Base-by-base conservation (phyloP, 2,888 invertebrate species). In the Andrena minutula region DNA sequence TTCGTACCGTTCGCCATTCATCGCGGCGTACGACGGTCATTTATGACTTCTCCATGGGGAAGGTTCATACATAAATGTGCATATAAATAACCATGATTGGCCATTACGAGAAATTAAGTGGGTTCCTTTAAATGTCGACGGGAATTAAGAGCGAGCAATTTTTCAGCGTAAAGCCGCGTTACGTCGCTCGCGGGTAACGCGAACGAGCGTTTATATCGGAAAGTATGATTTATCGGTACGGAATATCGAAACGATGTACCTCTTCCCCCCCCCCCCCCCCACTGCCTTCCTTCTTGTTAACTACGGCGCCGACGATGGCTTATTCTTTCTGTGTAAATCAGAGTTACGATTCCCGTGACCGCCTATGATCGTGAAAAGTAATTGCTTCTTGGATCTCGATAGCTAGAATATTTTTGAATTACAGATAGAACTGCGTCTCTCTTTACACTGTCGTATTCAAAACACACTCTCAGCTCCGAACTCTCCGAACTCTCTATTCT, bases 81-180 rank as follows among this genome's bases (percentile, higher is more conserved):
- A 58, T 74, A 82, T 82, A 82, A 83, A 83, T 81, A 82, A 77
- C 73, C 53, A 26, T 49, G 73, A 81, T 81, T 63, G 83, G 60
- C 81, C 72, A 77, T 72, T 73, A 77, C 80, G 73, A 74, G 56
- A 77, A 82, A 83, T 83, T 77, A 77, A 76, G 70, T 64, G 73
- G 69, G 81, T 77, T 81, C 82, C 72, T 77, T 83, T 81, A 77
- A 82, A 81, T 68, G 82, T 81, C 82, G 76, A 28, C 68, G 60
- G 76, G 69, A 76, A 82, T 82, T 81, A 82, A 81, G 76, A 60
- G 64, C 20, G 63, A n/a, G 75, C 66, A 70, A 80, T 80, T 80
- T 78, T 80, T 80, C 73, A 80, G 12, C 35, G 69, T 20, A 51
- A 74, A 65, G 49, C 35, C 51, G 74, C 69, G 53, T 56, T 58